Evolutionary conservation across 2,888 invertebrate genomes (phyloP).

Genomic region (Eupithecia subumbrata): DNA sequence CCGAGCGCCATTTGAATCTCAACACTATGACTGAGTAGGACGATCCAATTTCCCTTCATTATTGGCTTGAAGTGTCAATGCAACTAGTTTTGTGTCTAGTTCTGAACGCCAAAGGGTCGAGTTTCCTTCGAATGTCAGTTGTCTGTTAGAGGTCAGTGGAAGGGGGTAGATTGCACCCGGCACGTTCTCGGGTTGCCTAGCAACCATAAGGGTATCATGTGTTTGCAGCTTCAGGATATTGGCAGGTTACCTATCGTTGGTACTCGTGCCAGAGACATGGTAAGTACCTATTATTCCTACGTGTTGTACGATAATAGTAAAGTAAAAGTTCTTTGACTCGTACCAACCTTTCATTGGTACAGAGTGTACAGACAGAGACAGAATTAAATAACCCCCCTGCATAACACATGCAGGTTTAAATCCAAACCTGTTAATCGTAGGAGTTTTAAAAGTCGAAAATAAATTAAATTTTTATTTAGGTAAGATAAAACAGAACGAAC

Average conservation of each 20-base stretch:
- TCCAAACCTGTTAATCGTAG: no score
- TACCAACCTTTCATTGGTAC: no score
- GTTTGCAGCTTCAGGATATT: neutral
- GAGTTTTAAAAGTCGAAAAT: no score
- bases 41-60: constrained; percentile 3
- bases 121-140: constrained; percentile 15
- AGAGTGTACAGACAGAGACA: no score
- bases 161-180: constrained; percentile 24
- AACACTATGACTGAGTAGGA: neutral
- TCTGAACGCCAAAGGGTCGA: neutral
- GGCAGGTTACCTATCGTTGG: neutral
- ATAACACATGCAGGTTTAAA: no score
- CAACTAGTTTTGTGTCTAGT: neutral
- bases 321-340: no score
- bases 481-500: no score
- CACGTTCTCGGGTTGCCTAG: constrained; percentile 32
- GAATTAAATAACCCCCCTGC: no score
- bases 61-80: neutral
- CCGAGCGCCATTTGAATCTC: neutral
- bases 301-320: no score
- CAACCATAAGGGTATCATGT: constrained; percentile 16
- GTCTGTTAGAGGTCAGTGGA: constrained; percentile 29
- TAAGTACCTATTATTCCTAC: no score
- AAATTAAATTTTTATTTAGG: no score
- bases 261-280: no score